These are phyloP conservation scores for Tiliqua scincoides DNA, from an alignment of 2,113 vertebrate genomes.

Conservation along the genomic window DNA sequence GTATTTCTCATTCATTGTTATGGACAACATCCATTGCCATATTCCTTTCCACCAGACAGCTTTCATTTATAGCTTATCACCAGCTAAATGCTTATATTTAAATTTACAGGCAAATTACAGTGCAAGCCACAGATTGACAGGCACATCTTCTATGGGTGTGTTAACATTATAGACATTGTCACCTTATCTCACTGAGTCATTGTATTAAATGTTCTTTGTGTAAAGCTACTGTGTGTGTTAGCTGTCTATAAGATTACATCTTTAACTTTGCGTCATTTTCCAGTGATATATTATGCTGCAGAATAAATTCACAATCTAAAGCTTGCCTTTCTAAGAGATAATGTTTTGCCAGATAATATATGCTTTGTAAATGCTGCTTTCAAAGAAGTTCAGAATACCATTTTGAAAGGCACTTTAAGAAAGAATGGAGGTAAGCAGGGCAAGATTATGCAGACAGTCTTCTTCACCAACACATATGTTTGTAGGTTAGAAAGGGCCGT, in stretches of 20 bases:
- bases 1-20: not conserved
- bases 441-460: not conserved
- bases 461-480: not conserved
- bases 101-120: slow-evolving; percentile 38
- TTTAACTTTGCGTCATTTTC: slow-evolving; percentile 51
- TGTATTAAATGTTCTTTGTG: slow-evolving; percentile 40
- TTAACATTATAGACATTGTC: slow-evolving; percentile 34
- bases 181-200: slow-evolving; percentile 30
- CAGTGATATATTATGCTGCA: slow-evolving; percentile 46
- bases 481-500: not conserved
- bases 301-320: slow-evolving; percentile 39
- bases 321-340: slow-evolving; percentile 30
- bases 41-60: not conserved
- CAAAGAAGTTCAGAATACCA: not conserved
- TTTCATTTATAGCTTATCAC: slow-evolving; percentile 43
- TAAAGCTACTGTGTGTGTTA: slow-evolving; percentile 10
- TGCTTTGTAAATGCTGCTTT: slow-evolving; percentile 18
- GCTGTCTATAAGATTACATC: slow-evolving; percentile 41
- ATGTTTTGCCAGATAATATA: slow-evolving; percentile 31
- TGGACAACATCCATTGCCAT: not conserved
- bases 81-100: slow-evolving; percentile 26
- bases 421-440: fast-evolving
- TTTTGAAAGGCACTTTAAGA: not conserved
- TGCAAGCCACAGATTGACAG: slow-evolving; percentile 21
- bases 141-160: slow-evolving; percentile 37